Percentiles rank a stretch among this genome's conserved stretches.
Evolutionary conservation across 2,113 vertebrate species (phyloP).

Genomic region (Ophthalmolycus amberensis): DNA sequence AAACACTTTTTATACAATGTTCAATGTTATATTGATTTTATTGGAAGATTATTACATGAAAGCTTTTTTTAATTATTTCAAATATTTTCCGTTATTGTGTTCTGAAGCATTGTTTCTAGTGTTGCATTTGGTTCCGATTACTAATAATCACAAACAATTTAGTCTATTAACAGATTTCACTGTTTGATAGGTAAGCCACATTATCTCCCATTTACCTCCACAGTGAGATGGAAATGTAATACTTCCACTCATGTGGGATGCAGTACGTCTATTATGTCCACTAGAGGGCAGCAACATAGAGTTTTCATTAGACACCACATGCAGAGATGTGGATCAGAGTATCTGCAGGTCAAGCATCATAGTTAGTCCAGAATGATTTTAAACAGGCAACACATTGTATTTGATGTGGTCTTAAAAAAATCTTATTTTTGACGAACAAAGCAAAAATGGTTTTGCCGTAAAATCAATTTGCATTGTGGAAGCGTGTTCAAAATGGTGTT

Average conservation of each 20-base stretch:
- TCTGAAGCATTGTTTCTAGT: not conserved
- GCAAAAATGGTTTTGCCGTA: not conserved
- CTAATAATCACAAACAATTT: not conserved
- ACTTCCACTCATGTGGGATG: not conserved
- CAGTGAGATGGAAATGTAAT: constrained; percentile 11
- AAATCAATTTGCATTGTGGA: not conserved
- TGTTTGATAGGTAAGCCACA: not conserved
- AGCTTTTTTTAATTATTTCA: not conserved
- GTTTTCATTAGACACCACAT: not conserved
- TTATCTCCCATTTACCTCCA: not conserved
- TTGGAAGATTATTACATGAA: not conserved
- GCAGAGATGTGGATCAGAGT: not conserved
- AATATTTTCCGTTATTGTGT: not conserved
- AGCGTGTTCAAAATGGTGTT: not conserved
- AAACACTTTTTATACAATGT: not conserved
- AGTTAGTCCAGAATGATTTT: not conserved
- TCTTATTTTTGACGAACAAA: not conserved
- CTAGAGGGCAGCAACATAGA: constrained; percentile 65
- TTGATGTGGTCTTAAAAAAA: not conserved
- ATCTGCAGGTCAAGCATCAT: not conserved
- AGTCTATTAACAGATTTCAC: not conserved
- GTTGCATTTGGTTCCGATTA: not conserved
- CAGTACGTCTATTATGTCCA: constrained; percentile 38
- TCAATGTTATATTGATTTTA: constrained; percentile 6
- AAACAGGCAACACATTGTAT: not conserved